Percentiles rank a stretch among this genome's conserved stretches.
phyloP scores from a whole-genome alignment of 2,888 invertebrate species.

The Sarcophaga rosellei region DNA sequence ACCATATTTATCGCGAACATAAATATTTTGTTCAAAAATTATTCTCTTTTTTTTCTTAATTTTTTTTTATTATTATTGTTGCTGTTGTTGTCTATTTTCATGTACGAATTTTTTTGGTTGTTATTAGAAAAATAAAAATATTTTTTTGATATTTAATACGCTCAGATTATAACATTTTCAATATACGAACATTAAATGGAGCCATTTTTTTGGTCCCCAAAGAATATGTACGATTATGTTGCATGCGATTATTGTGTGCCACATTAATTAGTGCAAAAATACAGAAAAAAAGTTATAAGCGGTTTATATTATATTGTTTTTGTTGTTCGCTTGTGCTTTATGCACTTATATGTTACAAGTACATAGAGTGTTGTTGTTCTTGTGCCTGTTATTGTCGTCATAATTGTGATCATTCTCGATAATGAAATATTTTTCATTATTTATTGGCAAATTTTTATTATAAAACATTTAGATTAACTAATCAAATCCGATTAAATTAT shows the following conservation, averaged over 20 bases:
- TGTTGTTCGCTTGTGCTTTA: slow-evolving; percentile 4
- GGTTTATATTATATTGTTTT: background rate
- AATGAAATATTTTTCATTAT: background rate
- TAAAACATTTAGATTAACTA: slow-evolving; percentile 26
- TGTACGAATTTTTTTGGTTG: background rate
- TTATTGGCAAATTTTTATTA: slow-evolving; percentile 30
- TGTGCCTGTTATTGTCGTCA: slow-evolving; percentile 1
- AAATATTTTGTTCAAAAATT: slow-evolving; percentile 39
- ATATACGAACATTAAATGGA: too few species aligned
- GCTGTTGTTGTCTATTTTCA: background rate
- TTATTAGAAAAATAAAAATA: background rate
- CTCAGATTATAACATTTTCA: slow-evolving; percentile 26
- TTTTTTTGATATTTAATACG: slow-evolving; percentile 47
- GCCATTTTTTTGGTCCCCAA: too few species aligned
- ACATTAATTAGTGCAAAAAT: slow-evolving; percentile 45
- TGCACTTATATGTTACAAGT: slow-evolving; percentile 14
- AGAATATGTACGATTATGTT: slow-evolving; percentile 45
- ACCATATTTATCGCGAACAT: slow-evolving; percentile 61
- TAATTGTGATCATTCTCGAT: slow-evolving; percentile 6
- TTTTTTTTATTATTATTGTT: slow-evolving; percentile 7
- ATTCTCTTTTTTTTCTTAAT: background rate
- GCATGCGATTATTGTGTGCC: slow-evolving; percentile 52
- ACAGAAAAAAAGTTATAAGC: background rate
- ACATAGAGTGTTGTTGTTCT: background rate
- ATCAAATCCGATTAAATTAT: background rate